These are phyloP conservation scores for Eutolmus rufibarbis DNA, from an alignment of 2,888 invertebrate genomes.

Conservation along the genomic window DNA sequence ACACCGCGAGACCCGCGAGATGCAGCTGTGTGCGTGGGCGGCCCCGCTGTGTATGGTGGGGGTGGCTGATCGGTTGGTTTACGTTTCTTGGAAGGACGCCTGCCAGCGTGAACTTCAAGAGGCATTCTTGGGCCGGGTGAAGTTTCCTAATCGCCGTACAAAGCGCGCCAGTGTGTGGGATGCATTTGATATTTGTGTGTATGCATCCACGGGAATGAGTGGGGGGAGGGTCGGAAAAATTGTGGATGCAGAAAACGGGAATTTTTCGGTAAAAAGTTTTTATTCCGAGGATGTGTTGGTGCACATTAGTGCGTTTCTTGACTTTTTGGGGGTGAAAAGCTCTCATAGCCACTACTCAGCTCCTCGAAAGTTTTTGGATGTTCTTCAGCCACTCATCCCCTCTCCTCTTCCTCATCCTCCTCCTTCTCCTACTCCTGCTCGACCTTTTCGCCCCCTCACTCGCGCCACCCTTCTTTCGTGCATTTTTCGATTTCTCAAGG, in stretches of 20 bases:
- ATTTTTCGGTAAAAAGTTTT: not conserved
- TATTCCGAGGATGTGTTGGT: not conserved
- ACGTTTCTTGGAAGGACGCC: constrained; percentile 32
- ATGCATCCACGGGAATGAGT: not conserved
- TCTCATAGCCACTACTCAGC: constrained; percentile 12
- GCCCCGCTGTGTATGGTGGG: not conserved
- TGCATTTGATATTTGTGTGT: not conserved
- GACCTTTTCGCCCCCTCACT: too few relatives aligned
- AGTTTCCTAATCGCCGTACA: constrained; percentile 11
- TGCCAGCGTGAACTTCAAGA: constrained; percentile 33
- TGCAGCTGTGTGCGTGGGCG: constrained; percentile 6
- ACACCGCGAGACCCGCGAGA: not conserved
- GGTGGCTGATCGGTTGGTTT: not conserved
- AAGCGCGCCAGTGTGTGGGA: not conserved
- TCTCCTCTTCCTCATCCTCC: too few relatives aligned
- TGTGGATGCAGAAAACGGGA: not conserved
- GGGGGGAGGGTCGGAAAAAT: not conserved
- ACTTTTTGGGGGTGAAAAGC: constrained; percentile 29
- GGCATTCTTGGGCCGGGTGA: not conserved
- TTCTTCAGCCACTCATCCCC: not conserved
- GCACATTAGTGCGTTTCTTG: constrained; percentile 31
- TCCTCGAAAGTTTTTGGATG: constrained; percentile 27
- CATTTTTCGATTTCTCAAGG: constrained; percentile 37
- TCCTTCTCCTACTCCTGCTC: too few relatives aligned
- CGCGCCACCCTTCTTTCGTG: not conserved